Evolutionary conservation across 2,797 vertebrate genomes (phyloP), one percentile per base, ranked within the genome.

Genomic region (Jordanella pulchra): DNA sequence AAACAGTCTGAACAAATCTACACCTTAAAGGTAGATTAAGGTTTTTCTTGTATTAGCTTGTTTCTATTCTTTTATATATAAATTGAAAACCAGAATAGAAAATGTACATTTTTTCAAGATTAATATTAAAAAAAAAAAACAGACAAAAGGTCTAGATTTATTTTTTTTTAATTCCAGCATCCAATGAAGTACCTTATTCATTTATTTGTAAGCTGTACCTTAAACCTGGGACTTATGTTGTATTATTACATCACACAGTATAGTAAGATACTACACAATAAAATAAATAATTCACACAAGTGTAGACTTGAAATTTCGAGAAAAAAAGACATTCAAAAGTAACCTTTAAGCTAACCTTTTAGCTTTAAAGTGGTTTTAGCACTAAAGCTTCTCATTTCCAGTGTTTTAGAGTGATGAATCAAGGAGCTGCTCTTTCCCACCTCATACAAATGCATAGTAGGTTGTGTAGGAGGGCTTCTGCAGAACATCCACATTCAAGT

Each of bases 391-490:
- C 27, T 50, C 1, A 23, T 66, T 66, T 66, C 65, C 21, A 50
- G 30, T 32, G 1, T 68, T 32, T 39, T 39, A 21, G 13, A 11
- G 58, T 23, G 48, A 32, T 39, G 64, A 82, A 87, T 87, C 75
- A 87, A 91, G 89, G 72, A 73, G 73, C 65, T 56, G 45, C 69
- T 54, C 23, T 30, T 68, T 30, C 27, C 32, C 10, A 18, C 61
- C 70, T 54, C 65, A 3, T 2, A 17, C 23, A 25, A 12, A 18
- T 7, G 4, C 70, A 48, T 32, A 44, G 32, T 55, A 44, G 25
- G 67, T 30, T 12, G 18, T 35, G 61, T 44, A 2, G 47, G 35
- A 56, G 45, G 70, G 42, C 25, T 71, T 27, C 64, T 67, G 58
- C 53, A 2, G 51, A 70, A 63, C 50, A 30, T 67, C 70, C 45